Conservation (phyloP, 2,797 vertebrate species). For the Fringilla coelebs region DNA sequence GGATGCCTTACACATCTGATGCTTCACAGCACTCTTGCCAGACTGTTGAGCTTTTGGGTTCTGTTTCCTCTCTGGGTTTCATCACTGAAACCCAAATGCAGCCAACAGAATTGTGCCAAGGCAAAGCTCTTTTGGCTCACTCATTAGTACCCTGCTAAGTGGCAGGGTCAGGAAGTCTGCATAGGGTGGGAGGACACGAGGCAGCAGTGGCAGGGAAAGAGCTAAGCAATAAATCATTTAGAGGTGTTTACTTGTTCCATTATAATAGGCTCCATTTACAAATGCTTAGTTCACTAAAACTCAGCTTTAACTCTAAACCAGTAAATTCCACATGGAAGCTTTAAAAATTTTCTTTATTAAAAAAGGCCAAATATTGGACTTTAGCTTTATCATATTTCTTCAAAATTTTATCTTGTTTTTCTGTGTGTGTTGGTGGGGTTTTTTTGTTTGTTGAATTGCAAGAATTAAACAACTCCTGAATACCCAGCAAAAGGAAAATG, state of each 20-base stretch:
- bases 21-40: background rate
- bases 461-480: background rate
- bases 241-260: background rate
- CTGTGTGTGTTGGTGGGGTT: background rate
- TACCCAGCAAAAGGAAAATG: background rate
- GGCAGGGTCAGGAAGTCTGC: background rate
- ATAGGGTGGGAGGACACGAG: background rate
- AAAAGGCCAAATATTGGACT: background rate
- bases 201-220: background rate
- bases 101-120: background rate
- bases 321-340: background rate
- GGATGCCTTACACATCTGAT: background rate
- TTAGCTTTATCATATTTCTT: background rate
- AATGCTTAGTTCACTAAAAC: background rate
- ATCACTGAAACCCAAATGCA: background rate
- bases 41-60: background rate
- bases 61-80: background rate
- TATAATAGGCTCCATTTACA: background rate
- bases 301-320: background rate
- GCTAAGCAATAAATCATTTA: background rate
- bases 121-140: background rate
- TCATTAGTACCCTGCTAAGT: background rate
- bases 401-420: background rate
- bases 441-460: background rate
- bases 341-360: background rate